Evolutionary conservation across 1,140 invertebrate species (phyloP), one percentile per base, ranked within the genome.

Genomic region (Formica selysi): DNA sequence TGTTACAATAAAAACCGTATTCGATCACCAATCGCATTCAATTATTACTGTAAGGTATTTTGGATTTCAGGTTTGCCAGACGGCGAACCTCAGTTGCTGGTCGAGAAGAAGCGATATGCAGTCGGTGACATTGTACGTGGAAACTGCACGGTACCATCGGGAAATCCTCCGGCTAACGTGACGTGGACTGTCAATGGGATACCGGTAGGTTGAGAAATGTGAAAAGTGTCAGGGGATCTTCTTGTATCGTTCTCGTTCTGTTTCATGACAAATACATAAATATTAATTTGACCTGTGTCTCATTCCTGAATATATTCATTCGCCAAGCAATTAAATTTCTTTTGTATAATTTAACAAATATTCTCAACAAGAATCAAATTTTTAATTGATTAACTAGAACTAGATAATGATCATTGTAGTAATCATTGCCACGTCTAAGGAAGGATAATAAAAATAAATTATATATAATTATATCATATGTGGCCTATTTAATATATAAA

Each of bases 181-280:
- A 97, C 97, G 61, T 98, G 97, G 97, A 96, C 96, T 71, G 96
- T 98, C 89, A 98, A 98, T 93, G 97, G 96, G 90, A 96, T 96
- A 94, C 96, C 96, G 96, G 98, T 98, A 96, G 92, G 95, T 95
- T 81, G 83, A 87, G 89, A 48, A 67, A 90, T 86, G 62, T 44
- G 51, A 67, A 86, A 86, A 89, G 44, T 80, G 26, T 76, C 32
- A 22, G 19, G 41, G 11, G 32, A 57, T 26, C 44, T 32, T n/a
- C 13, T 8, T 32, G 22, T 26, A 68, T 3, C 48, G 8, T 73
- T 73, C 29, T 36, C 32, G 74, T 79, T 26, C 19, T 65, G 54
- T 73, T n/a, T 83, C 51, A 59, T 36, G 11, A 81, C 51, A 59
- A 73, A 41, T 70, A 54, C 54, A 73, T 81, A 81, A 61, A 89